phyloP scores from a whole-genome alignment of 2,113 vertebrate species.

The Calyptomena viridis region DNA sequence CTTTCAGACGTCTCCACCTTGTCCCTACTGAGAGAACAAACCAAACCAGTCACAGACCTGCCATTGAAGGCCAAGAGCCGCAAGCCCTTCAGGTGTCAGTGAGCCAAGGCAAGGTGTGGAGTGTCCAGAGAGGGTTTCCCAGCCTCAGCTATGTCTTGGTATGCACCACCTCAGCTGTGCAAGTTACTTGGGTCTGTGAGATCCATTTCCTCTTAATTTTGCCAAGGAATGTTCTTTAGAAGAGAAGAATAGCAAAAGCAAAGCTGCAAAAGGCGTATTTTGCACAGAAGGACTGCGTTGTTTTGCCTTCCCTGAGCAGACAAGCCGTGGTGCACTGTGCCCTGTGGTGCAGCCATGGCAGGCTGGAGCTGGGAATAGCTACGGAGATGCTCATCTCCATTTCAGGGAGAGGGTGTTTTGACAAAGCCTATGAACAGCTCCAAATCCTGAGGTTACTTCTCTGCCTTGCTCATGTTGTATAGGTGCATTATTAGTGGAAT shows the following conservation, averaged over 20 bases:
- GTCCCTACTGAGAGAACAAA: neutral
- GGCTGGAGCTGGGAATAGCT: neutral
- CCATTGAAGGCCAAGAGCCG: neutral
- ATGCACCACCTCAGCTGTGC: neutral
- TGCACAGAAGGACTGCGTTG: neutral
- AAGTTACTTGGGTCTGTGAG: neutral
- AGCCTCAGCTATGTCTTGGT: neutral
- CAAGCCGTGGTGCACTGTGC: neutral
- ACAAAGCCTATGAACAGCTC: neutral
- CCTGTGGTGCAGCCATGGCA: accelerated
- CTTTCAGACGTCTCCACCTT: neutral
- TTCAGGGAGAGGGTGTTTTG: neutral
- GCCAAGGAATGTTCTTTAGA: neutral
- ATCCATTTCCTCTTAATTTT: neutral
- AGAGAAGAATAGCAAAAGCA: neutral
- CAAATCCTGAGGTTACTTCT: neutral
- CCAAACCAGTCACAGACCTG: neutral
- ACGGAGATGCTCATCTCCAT: neutral
- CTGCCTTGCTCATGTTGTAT: neutral
- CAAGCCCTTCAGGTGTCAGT: neutral
- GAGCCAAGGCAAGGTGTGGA: neutral
- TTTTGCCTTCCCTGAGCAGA: neutral
- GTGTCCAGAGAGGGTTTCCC: neutral
- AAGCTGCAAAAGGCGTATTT: neutral
- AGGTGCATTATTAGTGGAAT: neutral